Evolutionary conservation across 2,888 invertebrate genomes (phyloP).

Genomic region (Drosophila helvetica): DNA sequence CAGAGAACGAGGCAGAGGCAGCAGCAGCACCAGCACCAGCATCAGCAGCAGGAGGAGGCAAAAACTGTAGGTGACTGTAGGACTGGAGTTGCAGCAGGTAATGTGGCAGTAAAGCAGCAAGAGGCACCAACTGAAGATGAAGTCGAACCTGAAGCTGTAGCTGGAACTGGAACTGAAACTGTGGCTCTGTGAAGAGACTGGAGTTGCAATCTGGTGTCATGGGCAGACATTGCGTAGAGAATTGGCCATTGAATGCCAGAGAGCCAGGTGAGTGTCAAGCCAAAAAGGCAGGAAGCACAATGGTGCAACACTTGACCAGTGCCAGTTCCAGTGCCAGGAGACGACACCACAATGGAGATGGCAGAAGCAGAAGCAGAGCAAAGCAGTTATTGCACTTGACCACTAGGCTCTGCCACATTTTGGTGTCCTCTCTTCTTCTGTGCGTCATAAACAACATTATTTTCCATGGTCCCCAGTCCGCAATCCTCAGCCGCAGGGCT

Average conservation of each 20-base stretch:
- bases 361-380: constrained; percentile 34
- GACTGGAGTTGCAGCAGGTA: constrained; percentile 28
- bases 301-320: constrained; percentile 61
- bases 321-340: constrained; percentile 28
- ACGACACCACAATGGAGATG: constrained; percentile 71
- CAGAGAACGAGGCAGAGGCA: constrained; percentile 7
- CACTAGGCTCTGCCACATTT: constrained; percentile 28
- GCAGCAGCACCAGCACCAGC: neutral
- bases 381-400: constrained; percentile 71
- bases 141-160: constrained; percentile 24
- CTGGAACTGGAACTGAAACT: constrained; percentile 20
- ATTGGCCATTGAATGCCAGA: constrained; percentile 67
- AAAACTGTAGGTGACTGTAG: too few relatives aligned
- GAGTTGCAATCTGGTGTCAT: constrained; percentile 63
- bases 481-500: neutral
- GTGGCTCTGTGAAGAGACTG: constrained; percentile 1
- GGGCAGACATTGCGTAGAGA: constrained; percentile 72
- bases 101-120: constrained; percentile 74
- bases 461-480: constrained; percentile 46
- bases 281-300: constrained; percentile 64
- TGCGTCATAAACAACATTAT: constrained; percentile 80
- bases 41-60: constrained; percentile 18
- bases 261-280: constrained; percentile 72
- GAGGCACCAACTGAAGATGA: constrained; percentile 54
- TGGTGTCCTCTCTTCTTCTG: constrained; percentile 10